Evolutionary conservation across 2,888 invertebrate species (phyloP).

Genomic region (Microchrysa polita): DNA sequence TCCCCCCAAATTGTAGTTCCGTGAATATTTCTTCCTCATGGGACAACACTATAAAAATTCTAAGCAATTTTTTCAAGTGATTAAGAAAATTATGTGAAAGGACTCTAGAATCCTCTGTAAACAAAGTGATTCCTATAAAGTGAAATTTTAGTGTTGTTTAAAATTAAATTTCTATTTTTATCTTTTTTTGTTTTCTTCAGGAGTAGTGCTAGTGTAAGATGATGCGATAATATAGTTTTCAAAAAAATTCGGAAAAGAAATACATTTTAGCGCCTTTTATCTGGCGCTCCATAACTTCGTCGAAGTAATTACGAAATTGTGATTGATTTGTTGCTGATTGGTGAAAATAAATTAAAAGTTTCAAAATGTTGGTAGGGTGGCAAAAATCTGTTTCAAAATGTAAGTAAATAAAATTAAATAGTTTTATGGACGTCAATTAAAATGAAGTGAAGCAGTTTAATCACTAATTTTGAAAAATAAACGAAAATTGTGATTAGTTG

Average conservation of each 20-base stretch:
- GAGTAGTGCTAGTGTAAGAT: background rate
- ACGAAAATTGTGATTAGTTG: no score
- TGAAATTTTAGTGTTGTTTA: background rate
- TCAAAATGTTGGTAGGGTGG: conserved; percentile 48
- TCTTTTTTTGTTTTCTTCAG: background rate
- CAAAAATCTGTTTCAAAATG: conserved; percentile 48
- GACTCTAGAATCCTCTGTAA: background rate
- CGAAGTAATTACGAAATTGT: conserved; percentile 28
- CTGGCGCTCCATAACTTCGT: conserved; percentile 24
- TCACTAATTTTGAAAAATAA: no score
- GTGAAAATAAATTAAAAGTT: background rate
- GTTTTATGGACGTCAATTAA: no score
- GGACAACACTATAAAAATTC: background rate
- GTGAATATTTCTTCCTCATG: no score
- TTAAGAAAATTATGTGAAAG: no score
- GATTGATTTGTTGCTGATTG: conserved; percentile 6
- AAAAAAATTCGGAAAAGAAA: conserved; percentile 11
- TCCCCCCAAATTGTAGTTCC: conserved; percentile 9
- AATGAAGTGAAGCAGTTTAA: no score
- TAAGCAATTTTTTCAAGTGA: conserved; percentile 4
- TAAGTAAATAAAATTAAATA: no score
- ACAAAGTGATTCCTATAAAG: background rate
- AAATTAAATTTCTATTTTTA: background rate
- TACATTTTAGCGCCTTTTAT: conserved; percentile 1
- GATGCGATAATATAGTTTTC: conserved; percentile 2